phyloP scores from a whole-genome alignment of 2,113 vertebrate species.

The Cercopithecus mona region DNA sequence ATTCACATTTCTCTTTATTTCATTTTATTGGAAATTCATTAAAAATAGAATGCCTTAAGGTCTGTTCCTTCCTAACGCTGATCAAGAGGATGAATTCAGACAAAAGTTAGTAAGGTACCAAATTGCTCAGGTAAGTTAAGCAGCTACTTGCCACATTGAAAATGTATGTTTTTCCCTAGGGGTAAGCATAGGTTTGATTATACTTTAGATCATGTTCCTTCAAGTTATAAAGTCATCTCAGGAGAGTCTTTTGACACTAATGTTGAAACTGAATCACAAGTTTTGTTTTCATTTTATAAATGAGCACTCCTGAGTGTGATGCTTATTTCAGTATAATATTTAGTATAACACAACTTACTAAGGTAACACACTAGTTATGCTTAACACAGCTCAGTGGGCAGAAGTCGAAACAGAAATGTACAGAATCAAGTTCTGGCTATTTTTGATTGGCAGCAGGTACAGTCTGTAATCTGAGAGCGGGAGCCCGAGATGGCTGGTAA shows the following conservation, averaged over 20 bases:
- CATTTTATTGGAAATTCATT: conserved; percentile 33
- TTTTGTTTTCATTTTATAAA: conserved; percentile 55
- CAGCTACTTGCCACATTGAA: conserved; percentile 25
- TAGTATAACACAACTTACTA: conserved; percentile 11
- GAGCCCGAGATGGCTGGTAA: neutral
- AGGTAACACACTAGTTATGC: neutral
- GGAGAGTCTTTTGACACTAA: neutral
- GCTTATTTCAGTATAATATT: neutral
- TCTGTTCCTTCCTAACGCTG: conserved; percentile 26
- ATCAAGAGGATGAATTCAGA: conserved; percentile 13
- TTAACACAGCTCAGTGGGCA: neutral
- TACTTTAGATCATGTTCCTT: conserved; percentile 10
- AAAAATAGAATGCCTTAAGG: conserved; percentile 32
- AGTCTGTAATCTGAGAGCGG: conserved; percentile 43
- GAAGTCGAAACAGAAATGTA: conserved; percentile 9
- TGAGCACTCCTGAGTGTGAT: conserved; percentile 4
- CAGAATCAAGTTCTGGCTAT: conserved; percentile 57
- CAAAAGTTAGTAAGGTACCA: neutral
- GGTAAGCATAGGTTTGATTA: neutral
- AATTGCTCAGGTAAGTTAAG: conserved; percentile 18
- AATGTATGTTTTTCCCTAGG: conserved; percentile 11
- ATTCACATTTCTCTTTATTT: conserved; percentile 41
- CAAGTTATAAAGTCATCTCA: conserved; percentile 31
- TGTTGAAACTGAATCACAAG: conserved; percentile 33
- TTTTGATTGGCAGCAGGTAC: conserved; percentile 65